Conservation (phyloP, 1,140 invertebrate species). For the Pristionchus pacificus region DNA sequence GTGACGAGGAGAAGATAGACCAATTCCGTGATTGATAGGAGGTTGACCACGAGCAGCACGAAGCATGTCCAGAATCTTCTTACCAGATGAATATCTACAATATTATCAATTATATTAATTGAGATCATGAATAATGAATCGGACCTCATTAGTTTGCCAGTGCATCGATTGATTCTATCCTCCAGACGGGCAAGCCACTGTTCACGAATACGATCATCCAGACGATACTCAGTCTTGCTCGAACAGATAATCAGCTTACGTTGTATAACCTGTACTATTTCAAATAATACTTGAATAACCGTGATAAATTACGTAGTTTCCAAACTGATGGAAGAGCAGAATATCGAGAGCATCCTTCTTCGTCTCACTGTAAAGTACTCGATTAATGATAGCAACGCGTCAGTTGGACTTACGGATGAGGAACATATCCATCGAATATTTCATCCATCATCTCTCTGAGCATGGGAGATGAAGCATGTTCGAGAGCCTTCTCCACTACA, state of each 20-base stretch:
- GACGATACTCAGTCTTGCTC: neutral
- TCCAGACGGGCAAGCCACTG: neutral
- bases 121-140: too few relatives aligned
- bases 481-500: constrained; percentile 46
- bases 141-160: neutral
- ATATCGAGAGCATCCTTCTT: neutral
- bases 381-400: neutral
- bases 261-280: too few relatives aligned
- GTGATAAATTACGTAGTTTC: neutral
- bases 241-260: neutral
- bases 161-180: neutral
- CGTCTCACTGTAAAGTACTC: neutral
- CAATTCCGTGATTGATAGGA: constrained; percentile 28
- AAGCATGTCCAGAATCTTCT: neutral
- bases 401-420: constrained; percentile 20
- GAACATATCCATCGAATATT: constrained; percentile 43
- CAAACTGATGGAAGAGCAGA: neutral
- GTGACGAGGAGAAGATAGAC: too few relatives aligned
- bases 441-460: constrained; percentile 41
- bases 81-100: neutral
- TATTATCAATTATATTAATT: too few relatives aligned
- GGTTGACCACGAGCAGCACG: constrained; percentile 12
- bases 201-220: neutral
- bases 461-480: constrained; percentile 18
- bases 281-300: too few relatives aligned